Evolutionary conservation across 2,888 invertebrate genomes (phyloP).

Genomic region (Scaptomyza reducta): DNA sequence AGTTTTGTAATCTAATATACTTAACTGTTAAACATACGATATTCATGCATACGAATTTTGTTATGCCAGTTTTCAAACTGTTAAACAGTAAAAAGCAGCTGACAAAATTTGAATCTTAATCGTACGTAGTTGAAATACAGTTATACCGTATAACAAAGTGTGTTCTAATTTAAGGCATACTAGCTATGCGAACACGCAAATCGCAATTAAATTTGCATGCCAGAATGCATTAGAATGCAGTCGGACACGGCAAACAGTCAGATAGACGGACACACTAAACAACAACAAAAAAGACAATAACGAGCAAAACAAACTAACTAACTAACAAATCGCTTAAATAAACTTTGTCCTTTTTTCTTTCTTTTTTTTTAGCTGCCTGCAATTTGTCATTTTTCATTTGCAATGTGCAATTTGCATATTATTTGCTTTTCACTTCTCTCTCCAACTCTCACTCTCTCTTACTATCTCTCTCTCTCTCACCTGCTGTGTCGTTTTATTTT

Average conservation of each 20-base stretch:
- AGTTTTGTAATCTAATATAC: too few species aligned
- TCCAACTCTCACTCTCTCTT: conserved; percentile 3
- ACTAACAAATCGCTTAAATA: conserved; percentile 77
- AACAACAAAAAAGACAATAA: neutral
- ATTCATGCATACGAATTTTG: too few species aligned
- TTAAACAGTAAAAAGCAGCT: too few species aligned
- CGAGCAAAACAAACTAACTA: conserved; percentile 27
- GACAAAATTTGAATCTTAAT: too few species aligned
- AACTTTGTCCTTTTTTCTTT: conserved; percentile 68
- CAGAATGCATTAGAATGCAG: neutral
- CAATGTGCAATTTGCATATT: conserved; percentile 74
- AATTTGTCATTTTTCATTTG: conserved; percentile 72
- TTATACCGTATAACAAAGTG: neutral
- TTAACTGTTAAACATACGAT: too few species aligned
- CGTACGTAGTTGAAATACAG: neutral
- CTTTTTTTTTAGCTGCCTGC: conserved; percentile 44
- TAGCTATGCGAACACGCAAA: neutral
- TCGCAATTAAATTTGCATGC: conserved; percentile 4
- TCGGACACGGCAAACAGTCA: neutral
- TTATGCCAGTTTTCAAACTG: conserved; percentile 1
- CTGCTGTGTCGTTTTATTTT: conserved; percentile 4
- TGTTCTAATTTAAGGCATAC: neutral
- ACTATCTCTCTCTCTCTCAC: neutral
- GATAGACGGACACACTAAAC: neutral
- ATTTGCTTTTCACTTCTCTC: conserved; percentile 40